A percentile compares a stretch with the other conserved stretches of the same genome.
phyloP scores from a whole-genome alignment of 2,113 vertebrate species.

The Nesogale talazaci region DNA sequence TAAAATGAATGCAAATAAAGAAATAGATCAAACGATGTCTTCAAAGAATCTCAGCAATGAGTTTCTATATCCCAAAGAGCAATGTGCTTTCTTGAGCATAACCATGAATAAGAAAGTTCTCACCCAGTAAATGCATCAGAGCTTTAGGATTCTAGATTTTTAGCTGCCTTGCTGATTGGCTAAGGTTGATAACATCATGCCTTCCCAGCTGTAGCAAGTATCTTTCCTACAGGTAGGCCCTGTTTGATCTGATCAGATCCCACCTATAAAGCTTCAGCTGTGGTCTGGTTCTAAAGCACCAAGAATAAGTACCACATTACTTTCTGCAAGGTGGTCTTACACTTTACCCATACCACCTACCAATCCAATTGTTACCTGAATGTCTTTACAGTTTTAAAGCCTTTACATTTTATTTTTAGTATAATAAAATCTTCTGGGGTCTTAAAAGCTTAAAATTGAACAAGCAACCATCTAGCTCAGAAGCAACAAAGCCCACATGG shows the following conservation, averaged over 20 bases:
- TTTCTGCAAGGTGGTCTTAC: background rate
- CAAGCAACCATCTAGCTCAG: too few relatives aligned
- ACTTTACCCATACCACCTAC: background rate
- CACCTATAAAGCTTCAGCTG: background rate
- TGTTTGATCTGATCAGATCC: background rate
- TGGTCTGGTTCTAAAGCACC: background rate
- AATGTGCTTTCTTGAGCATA: background rate
- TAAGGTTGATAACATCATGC: background rate
- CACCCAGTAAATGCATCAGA: background rate
- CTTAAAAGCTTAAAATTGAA: too few relatives aligned
- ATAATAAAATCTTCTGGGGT: too few relatives aligned
- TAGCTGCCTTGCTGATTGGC: background rate
- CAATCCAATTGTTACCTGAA: background rate
- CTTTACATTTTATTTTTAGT: background rate
- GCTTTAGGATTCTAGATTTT: background rate
- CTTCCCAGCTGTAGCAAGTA: background rate
- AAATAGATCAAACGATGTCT: background rate
- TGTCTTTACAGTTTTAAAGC: background rate
- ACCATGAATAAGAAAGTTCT: background rate
- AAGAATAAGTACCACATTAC: background rate
- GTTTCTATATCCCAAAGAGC: background rate
- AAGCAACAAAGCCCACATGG: too few relatives aligned
- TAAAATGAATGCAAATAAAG: background rate
- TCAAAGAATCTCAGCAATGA: background rate
- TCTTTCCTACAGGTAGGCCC: background rate